Evolutionary conservation across 2,113 vertebrate species (phyloP).

Genomic region (Oreochromis spilurus): DNA sequence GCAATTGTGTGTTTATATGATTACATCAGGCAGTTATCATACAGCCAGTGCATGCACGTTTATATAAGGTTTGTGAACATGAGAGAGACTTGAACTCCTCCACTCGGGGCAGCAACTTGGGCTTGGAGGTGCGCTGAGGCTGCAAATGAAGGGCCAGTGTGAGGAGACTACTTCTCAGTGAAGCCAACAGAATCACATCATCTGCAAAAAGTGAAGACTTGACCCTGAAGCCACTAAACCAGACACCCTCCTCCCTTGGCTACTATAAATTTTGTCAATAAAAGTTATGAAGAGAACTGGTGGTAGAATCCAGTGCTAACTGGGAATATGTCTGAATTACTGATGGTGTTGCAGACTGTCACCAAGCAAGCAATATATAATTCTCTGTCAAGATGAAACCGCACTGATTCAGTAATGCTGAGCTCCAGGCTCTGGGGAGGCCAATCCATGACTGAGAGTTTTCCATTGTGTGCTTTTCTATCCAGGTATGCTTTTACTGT

Average conservation of each 20-base stretch:
- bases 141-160: neutral
- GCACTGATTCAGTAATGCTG: neutral
- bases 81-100: neutral
- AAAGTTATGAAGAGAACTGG: neutral
- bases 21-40: neutral
- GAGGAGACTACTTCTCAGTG: neutral
- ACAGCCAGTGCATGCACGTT: neutral
- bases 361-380: neutral
- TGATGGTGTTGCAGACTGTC: neutral
- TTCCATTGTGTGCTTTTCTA: neutral
- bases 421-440: neutral
- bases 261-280: neutral
- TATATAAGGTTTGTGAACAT: neutral
- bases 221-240: neutral
- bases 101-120: neutral
- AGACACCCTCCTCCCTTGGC: neutral
- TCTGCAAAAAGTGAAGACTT: neutral
- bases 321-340: neutral
- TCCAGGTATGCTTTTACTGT: neutral
- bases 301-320: neutral
- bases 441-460: neutral
- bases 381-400: neutral
- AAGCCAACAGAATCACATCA: neutral
- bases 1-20: neutral
- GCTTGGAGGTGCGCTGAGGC: neutral